Evolutionary conservation across 2,113 vertebrate genomes (phyloP), one percentile per base, ranked within the genome.

Genomic region (Pelvicachromis taeniatus): DNA sequence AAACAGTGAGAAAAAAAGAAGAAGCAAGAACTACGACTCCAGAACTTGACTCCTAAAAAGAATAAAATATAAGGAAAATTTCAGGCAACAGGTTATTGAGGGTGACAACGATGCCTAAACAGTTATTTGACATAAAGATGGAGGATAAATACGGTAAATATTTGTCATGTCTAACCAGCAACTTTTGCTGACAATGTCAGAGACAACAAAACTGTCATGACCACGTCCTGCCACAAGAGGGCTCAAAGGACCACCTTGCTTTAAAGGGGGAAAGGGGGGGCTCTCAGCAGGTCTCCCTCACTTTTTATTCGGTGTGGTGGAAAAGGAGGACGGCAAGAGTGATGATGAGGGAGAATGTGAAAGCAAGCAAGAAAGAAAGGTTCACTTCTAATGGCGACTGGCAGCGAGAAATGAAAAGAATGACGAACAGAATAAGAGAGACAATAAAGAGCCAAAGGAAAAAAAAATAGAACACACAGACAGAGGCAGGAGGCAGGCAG

Each of bases 111-210:
- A 63, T 19, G 26, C 54, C 80, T 21, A 75, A 55, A 81, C 19
- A 80, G 12, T 48, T 48, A 31, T 68, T 10, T 68, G 48, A n/a
- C 10, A n/a, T n/a, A n/a, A 63, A 38, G 31, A 17, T n/a, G 59
- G 10, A 38, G 59, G 31, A 63, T 63, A 63, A 63, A 63, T n/a
- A 63, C 12, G 59, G 31, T 6, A 63, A 31, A 78, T 23, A 58
- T 58, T 59, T 81, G 5, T 73, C 85, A 61, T 78, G 61, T 87
- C 83, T 84, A 55, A 81, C 35, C 55, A 38, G 52, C 56, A 80
- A 59, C 80, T 88, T 87, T 87, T 92, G 88, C 87, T 93, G 92
- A 93, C 87, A 85, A 91, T 92, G 90, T 85, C 29, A 61, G 21
- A 55, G 55, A 87, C 26, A 29, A 7, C 1, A n/a, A 63, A 63